Evolutionary conservation across 23 tunicate genomes (phyloP).

Genomic region (Trididemnum nubilum): DNA sequence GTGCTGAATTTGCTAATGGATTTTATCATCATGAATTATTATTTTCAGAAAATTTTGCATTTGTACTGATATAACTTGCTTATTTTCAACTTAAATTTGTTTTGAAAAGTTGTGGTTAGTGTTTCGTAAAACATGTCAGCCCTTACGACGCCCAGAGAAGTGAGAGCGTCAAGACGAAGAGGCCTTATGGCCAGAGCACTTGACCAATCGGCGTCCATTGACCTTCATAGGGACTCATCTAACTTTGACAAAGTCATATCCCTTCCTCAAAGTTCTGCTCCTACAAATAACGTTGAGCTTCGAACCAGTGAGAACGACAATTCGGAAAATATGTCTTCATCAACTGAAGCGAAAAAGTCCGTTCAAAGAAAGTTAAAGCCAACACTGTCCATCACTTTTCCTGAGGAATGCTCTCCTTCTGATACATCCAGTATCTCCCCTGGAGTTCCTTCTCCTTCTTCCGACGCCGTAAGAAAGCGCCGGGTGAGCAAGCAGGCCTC

Average conservation of each 20-base stretch:
- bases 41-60: too few relatives aligned
- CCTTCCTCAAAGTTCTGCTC: too few relatives aligned
- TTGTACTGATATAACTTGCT: too few relatives aligned
- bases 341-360: not conserved
- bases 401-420: not conserved
- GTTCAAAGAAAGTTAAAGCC: not conserved
- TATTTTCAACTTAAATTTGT: too few relatives aligned
- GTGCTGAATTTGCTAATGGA: too few relatives aligned
- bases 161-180: constrained; percentile 8
- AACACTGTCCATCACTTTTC: not conserved
- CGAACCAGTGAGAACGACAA: not conserved
- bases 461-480: not conserved
- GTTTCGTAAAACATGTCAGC: not conserved
- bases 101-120: too few relatives aligned
- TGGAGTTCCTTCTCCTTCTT: not conserved
- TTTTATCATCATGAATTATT: too few relatives aligned
- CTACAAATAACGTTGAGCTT: not conserved
- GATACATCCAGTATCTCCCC: not conserved
- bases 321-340: too few relatives aligned
- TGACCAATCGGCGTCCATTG: not conserved
- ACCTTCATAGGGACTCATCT: not conserved
- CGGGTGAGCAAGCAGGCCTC: not conserved
- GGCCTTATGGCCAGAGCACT: constrained; percentile 46
- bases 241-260: not conserved
- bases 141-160: not conserved